A percentile compares a stretch with the other conserved stretches of the same genome.
Evolutionary conservation across 2,113 vertebrate genomes (phyloP).

Genomic region (Pachycephala philippinensis): DNA sequence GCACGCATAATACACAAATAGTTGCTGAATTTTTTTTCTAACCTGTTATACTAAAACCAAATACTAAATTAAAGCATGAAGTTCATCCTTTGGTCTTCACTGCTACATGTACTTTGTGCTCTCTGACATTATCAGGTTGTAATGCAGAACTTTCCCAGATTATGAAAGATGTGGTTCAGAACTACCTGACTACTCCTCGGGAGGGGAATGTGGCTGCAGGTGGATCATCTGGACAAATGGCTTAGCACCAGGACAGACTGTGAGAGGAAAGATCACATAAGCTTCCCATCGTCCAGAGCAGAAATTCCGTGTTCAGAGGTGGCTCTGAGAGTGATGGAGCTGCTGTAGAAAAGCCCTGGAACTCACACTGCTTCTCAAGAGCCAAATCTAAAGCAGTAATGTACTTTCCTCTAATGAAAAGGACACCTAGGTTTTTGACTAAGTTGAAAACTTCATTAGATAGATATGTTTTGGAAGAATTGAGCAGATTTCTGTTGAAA

Average conservation of each 20-base stretch:
- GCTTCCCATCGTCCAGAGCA: not conserved
- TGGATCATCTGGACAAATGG: not conserved
- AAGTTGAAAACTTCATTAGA: not conserved
- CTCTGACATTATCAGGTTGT: not conserved
- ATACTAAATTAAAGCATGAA: not conserved
- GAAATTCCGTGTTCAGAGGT: not conserved
- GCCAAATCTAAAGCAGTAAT: not conserved
- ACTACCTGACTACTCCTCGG: fast-evolving
- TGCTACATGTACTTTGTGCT: not conserved
- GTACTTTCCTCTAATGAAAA: not conserved
- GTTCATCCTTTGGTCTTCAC: not conserved
- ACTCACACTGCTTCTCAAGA: not conserved
- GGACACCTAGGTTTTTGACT: not conserved
- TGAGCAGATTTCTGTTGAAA: not conserved
- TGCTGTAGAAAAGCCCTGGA: not conserved
- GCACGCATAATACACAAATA: not conserved
- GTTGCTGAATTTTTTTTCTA: not conserved
- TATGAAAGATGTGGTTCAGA: not conserved
- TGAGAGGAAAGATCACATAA: not conserved
- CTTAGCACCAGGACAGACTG: not conserved
- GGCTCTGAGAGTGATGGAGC: not conserved
- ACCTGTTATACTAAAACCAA: not conserved
- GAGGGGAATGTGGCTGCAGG: not conserved
- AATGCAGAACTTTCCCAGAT: not conserved
- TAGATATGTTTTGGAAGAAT: not conserved